phyloP scores from a whole-genome alignment of 2,797 vertebrate species.

The Pangasius sanitwongsei region DNA sequence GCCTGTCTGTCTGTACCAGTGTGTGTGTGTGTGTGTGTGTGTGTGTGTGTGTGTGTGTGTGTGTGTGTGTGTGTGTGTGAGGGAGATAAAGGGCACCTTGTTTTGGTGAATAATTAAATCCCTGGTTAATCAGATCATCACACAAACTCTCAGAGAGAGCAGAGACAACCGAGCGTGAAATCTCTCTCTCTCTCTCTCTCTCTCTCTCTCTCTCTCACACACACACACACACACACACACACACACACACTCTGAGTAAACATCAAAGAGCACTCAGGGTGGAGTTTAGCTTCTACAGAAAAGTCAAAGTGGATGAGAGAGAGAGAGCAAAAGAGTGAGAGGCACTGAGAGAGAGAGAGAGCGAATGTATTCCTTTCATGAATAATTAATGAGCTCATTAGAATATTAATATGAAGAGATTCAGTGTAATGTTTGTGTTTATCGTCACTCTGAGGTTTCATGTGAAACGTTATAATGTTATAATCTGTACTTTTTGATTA shows the following conservation, averaged over 20 bases:
- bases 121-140: constrained; percentile 59
- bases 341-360: too few relatives aligned
- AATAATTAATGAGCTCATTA: background rate
- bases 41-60: constrained; percentile 43
- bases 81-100: constrained; percentile 55
- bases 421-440: background rate
- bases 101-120: constrained; percentile 60
- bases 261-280: background rate
- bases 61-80: constrained; percentile 21
- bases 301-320: background rate
- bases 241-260: background rate
- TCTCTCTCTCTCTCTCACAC: constrained; percentile 22
- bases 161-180: constrained; percentile 49
- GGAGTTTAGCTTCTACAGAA: background rate
- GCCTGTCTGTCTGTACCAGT: constrained; percentile 43
- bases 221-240: constrained; percentile 31
- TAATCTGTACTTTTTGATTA: background rate
- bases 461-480: background rate
- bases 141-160: constrained; percentile 47
- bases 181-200: constrained; percentile 16
- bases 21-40: constrained; percentile 18
- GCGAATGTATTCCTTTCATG: background rate
- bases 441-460: background rate
- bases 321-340: background rate
- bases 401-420: background rate